Percentiles rank a stretch among this genome's conserved stretches.
These are phyloP conservation scores for Sphecodes monilicornis DNA, from an alignment of 2,888 invertebrate genomes.

Conservation along the genomic window DNA sequence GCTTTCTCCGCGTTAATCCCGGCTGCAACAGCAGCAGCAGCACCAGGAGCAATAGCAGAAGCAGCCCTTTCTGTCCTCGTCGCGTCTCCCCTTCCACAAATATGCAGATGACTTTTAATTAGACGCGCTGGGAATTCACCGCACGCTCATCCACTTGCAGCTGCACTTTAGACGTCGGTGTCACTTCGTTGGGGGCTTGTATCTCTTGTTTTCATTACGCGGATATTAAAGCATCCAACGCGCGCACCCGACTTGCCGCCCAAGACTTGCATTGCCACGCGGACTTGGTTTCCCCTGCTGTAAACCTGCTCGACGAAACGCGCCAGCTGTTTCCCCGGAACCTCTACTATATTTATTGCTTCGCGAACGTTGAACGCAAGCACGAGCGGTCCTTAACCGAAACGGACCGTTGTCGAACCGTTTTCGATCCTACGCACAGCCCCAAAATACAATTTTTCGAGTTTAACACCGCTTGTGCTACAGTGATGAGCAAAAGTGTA, in stretches of 20 bases:
- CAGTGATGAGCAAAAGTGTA: too few species aligned
- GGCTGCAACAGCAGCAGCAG: not conserved
- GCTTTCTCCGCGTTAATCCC: constrained; percentile 36
- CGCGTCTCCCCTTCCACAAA: constrained; percentile 57
- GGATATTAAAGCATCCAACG: constrained; percentile 46
- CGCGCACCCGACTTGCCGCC: not conserved
- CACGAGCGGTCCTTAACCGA: not conserved
- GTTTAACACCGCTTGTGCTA: too few species aligned
- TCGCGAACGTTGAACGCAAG: not conserved
- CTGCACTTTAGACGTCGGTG: constrained; percentile 64
- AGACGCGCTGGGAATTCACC: constrained; percentile 65
- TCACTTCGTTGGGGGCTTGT: constrained; percentile 39
- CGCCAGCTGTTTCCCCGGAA: constrained; percentile 10
- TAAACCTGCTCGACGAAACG: constrained; percentile 10
- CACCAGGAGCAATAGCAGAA: not conserved
- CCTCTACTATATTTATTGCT: not conserved
- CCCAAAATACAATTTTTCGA: too few species aligned
- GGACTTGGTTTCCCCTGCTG: not conserved
- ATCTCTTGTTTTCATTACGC: constrained; percentile 51
- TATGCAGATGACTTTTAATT: constrained; percentile 70
- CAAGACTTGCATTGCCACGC: not conserved
- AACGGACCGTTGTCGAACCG: not conserved
- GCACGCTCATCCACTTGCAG: constrained; percentile 68
- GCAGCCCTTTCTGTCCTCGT: constrained; percentile 15
- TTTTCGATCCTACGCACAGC: not conserved